phyloP scores from a whole-genome alignment of 2,113 vertebrate genomes.

The Dascyllus trimaculatus region DNA sequence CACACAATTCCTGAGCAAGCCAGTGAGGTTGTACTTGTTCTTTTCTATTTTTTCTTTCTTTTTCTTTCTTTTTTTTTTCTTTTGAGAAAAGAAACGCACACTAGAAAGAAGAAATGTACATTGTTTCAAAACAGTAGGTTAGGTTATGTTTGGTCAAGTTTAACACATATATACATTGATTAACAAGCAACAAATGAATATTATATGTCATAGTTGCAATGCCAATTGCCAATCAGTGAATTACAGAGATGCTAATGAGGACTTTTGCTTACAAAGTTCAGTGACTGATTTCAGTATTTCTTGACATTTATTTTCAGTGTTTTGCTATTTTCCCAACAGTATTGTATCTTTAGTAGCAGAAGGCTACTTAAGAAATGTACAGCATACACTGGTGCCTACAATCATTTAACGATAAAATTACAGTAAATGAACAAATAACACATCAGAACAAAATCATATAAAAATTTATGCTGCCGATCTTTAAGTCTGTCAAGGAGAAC shows the following conservation, averaged over 20 bases:
- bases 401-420: slow-evolving; percentile 9
- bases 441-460: not conserved
- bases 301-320: slow-evolving; percentile 2
- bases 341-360: not conserved
- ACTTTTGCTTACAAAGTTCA: slow-evolving; percentile 7
- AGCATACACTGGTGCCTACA: not conserved
- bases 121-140: too few relatives aligned
- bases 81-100: too few relatives aligned
- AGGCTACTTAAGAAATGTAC: not conserved
- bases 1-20: not conserved
- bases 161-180: not conserved
- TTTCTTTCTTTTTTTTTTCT: not conserved
- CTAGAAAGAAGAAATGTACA: too few relatives aligned
- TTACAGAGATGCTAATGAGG: not conserved
- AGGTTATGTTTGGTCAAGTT: not conserved
- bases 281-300: slow-evolving; percentile 11
- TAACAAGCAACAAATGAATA: not conserved
- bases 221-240: not conserved
- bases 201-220: not conserved
- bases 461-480: not conserved
- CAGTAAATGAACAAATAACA: slow-evolving; percentile 9
- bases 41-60: not conserved
- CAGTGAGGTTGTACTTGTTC: not conserved
- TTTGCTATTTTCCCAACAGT: not conserved
- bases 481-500: not conserved